phyloP scores from a whole-genome alignment of 2,113 vertebrate species.

The Thunnus thynnus region DNA sequence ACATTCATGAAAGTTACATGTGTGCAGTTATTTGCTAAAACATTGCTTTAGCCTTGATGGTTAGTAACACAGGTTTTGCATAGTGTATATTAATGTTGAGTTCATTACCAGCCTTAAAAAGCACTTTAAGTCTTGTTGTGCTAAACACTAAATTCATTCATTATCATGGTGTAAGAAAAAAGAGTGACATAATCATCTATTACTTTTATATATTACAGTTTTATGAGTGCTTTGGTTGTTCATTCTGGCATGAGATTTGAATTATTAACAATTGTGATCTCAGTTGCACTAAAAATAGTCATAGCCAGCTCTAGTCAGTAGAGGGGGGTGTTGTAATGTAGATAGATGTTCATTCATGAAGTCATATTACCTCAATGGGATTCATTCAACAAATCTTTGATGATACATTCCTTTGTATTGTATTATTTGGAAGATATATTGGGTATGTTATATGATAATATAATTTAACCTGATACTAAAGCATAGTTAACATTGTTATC shows the following conservation, averaged over 20 bases:
- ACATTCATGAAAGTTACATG: neutral
- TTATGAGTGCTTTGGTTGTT: slow-evolving; percentile 2
- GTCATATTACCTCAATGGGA: slow-evolving; percentile 17
- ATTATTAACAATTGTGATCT: slow-evolving; percentile 29
- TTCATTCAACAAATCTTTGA: slow-evolving; percentile 64
- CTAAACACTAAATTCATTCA: neutral
- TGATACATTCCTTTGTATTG: slow-evolving; percentile 4
- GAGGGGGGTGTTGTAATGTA: slow-evolving; percentile 58
- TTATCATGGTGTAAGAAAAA: neutral
- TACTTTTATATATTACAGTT: slow-evolving; percentile 1
- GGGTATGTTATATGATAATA: neutral
- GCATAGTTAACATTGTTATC: neutral
- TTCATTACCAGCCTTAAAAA: too few relatives aligned
- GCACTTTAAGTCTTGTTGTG: neutral
- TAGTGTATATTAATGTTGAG: neutral
- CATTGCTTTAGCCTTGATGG: neutral
- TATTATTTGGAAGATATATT: neutral
- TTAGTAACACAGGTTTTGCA: neutral
- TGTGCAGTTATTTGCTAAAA: neutral
- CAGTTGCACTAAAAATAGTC: neutral
- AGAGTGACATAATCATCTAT: neutral
- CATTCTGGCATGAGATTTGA: slow-evolving; percentile 29
- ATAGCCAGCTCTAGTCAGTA: slow-evolving; percentile 45
- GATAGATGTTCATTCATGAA: slow-evolving; percentile 68
- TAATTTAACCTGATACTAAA: neutral